Evolutionary conservation across 64 coral and sea anemone genomes (phyloP), one percentile per base, ranked within the genome.

Genomic region (Montipora cactus): DNA sequence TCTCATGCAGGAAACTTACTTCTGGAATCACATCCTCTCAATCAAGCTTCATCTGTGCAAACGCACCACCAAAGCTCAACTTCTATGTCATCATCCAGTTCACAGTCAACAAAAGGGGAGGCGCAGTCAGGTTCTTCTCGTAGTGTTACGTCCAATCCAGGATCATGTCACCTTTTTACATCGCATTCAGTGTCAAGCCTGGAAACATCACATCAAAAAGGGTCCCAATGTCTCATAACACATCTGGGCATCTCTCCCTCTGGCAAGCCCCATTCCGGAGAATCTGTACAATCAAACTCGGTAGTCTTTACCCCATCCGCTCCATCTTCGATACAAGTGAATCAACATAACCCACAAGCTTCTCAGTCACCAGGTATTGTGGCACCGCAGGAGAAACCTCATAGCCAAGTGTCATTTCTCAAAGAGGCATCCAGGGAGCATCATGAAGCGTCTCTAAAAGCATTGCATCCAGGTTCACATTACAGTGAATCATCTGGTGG

Each of bases 311-410:
- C 82, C 7, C 19, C 82, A 18, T 86, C 82, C 21, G 45, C 11
- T 12, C 81, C 81, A 11, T 47, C 80, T 46, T 28, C 58, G 28
- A 47, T 15, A 18, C 13, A 11, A 49, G 46, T 69, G 18, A 71
- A 4, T 71, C 67, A 69, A 8, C 62, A 44, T 21, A 67, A 37
- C 67, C 82, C 64, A 49, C 66, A 59, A 50, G 18, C 44, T 1
- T 71, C 59, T 67, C 64, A 72, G 11, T 86, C 82, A 16, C 82
- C 82, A 22, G 82, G 67, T 51, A 64, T 66, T 69, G 81, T 68
- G 44, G 3, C 47, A 49, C 46, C 82, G n/a, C 82, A 86, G 11
- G 82, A 86, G 21, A 72, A 72, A 22, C 47, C 66, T 86, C 62
- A 69, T 18, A 71, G 46, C 47, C 82, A 70, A 86, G 45, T n/a